Conservation (phyloP, 2,113 vertebrate species). For the Tachysurus fulvidraco region DNA sequence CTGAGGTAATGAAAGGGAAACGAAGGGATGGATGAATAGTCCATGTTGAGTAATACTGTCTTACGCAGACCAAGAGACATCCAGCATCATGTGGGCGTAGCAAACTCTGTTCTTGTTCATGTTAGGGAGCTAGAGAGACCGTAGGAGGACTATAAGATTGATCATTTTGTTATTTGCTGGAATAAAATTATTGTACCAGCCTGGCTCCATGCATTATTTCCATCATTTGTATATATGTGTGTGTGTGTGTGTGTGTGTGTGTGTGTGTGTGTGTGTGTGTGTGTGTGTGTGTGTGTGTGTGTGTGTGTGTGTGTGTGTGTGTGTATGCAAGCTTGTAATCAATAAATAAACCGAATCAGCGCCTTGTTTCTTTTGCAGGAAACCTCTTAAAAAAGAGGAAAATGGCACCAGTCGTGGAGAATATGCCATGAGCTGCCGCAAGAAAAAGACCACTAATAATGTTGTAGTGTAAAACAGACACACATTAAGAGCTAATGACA, state of each 20-base stretch:
- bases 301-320: constrained; percentile 7
- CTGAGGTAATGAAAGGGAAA: constrained; percentile 58
- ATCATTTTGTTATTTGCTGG: constrained; percentile 31
- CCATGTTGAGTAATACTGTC: constrained; percentile 63
- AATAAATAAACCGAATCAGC: constrained; percentile 47
- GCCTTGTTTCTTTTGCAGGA: constrained; percentile 72
- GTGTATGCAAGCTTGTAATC: constrained; percentile 1
- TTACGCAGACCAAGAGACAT: constrained; percentile 61
- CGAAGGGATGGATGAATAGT: constrained; percentile 65
- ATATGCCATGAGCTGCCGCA: constrained; percentile 93
- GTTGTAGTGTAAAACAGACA: constrained; percentile 77
- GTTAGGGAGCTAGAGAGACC: constrained; percentile 35
- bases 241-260: not conserved
- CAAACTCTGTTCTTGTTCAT: constrained; percentile 25
- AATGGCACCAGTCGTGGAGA: constrained; percentile 87
- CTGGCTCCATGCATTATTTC: not conserved
- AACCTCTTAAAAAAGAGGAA: constrained; percentile 93
- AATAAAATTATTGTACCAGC: constrained; percentile 16
- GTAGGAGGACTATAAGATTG: constrained; percentile 39
- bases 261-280: constrained; percentile 18
- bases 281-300: not conserved
- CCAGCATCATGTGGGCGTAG: constrained; percentile 50
- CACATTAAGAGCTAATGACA: constrained; percentile 52
- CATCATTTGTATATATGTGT: not conserved
- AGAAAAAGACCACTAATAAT: constrained; percentile 83